These are phyloP conservation scores for Tachystola acroxantha DNA, from an alignment of 2,888 invertebrate species.

Conservation along the genomic window DNA sequence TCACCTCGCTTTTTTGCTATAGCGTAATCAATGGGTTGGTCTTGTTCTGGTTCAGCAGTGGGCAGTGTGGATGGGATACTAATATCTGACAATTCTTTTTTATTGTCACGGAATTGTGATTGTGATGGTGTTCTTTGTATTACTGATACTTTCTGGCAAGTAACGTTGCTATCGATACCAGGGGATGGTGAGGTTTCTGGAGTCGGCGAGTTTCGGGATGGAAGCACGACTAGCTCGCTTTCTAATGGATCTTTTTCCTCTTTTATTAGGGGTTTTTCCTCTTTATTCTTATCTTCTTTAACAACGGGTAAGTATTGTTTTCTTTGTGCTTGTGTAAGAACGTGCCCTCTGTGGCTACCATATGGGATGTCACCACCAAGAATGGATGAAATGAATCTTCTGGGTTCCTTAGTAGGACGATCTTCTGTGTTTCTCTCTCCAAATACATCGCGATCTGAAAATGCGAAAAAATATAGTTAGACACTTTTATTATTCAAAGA, in stretches of 20 bases:
- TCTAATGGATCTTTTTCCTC: constrained; percentile 83
- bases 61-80: constrained; percentile 71
- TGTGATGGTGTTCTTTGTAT: constrained; percentile 88
- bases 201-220: constrained; percentile 65
- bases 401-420: constrained; percentile 66
- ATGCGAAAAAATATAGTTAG: constrained; percentile 22
- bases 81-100: constrained; percentile 68
- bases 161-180: constrained; percentile 81
- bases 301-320: constrained; percentile 85
- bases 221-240: constrained; percentile 79
- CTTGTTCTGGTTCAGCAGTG: constrained; percentile 83
- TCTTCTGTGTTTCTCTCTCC: constrained; percentile 55
- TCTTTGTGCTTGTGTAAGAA: constrained; percentile 88
- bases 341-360: constrained; percentile 85
- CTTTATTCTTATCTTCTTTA: constrained; percentile 74
- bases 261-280: constrained; percentile 74
- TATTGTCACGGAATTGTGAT: constrained; percentile 65
- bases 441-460: constrained; percentile 75
- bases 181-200: constrained; percentile 80
- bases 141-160: constrained; percentile 85
- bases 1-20: constrained; percentile 89
- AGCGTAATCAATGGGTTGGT: constrained; percentile 93
- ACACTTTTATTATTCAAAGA: neutral
- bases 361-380: constrained; percentile 90
- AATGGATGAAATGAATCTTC: constrained; percentile 88